These are phyloP conservation scores for Cecropterus lyciades DNA, from an alignment of 1,140 invertebrate species.

Conservation along the genomic window DNA sequence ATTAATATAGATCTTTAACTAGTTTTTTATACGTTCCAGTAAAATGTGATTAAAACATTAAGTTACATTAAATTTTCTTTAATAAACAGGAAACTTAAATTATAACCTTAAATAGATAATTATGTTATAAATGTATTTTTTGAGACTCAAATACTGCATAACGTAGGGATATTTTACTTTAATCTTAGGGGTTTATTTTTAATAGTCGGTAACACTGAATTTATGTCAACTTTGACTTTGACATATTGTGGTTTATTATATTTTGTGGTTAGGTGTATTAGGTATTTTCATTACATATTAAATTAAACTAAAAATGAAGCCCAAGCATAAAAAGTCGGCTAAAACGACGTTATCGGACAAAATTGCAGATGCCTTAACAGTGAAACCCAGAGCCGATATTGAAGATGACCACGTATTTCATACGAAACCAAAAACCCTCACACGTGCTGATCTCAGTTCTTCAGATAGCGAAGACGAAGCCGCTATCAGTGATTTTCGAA, in stretches of 20 bases:
- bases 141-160: no score
- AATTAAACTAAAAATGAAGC: conserved; percentile 54
- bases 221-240: background rate
- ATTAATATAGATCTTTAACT: no score
- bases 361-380: conserved; percentile 85
- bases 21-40: no score
- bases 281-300: background rate
- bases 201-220: no score
- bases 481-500: conserved; percentile 86
- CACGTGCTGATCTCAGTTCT: conserved; percentile 76
- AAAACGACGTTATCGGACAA: conserved; percentile 83
- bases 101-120: no score
- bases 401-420: conserved; percentile 84
- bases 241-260: conserved; percentile 19
- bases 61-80: no score
- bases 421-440: conserved; percentile 81
- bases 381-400: conserved; percentile 82
- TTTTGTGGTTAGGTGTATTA: background rate
- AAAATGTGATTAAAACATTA: no score
- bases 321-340: conserved; percentile 61
- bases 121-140: no score
- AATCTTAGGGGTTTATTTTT: no score
- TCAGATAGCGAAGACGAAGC: conserved; percentile 85
- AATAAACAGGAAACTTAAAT: no score
- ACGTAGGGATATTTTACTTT: no score